Evolutionary conservation across 2,797 vertebrate species (phyloP).

Genomic region (Choloepus didactylus): DNA sequence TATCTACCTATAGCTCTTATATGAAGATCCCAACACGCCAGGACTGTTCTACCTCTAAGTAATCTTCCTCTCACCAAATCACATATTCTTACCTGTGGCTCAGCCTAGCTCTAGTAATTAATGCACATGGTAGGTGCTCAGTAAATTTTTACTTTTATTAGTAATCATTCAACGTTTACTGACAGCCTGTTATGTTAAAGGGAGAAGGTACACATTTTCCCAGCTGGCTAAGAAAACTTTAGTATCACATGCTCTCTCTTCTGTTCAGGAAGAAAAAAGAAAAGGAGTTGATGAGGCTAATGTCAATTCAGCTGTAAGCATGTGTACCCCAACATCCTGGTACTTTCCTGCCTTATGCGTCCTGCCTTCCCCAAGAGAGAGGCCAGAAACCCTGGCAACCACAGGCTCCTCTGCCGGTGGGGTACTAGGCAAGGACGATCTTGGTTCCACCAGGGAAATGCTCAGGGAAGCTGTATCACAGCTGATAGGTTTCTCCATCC

Average conservation of each 20-base stretch:
- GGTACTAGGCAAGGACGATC: background rate
- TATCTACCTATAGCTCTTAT: background rate
- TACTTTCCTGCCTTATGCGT: background rate
- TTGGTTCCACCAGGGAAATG: background rate
- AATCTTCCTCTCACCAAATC: background rate
- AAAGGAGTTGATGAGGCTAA: background rate
- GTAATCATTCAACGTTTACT: background rate
- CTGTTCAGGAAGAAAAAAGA: background rate
- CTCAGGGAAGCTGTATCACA: background rate
- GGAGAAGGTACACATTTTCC: background rate
- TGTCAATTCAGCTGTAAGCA: background rate
- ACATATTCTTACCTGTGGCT: background rate
- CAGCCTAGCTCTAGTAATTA: background rate
- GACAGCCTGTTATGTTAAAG: background rate
- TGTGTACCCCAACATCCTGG: background rate
- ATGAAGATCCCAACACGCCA: background rate
- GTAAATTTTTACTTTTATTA: background rate
- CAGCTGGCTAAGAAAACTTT: background rate
- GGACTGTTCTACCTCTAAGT: background rate
- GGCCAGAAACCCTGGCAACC: background rate
- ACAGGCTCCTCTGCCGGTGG: background rate
- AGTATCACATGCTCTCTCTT: background rate
- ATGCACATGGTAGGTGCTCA: background rate
- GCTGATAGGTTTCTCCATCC: background rate
- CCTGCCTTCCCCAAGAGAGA: background rate